Evolutionary conservation across 1,140 invertebrate species (phyloP), one percentile per base, ranked within the genome.

Genomic region (Tachypleus tridentatus): DNA sequence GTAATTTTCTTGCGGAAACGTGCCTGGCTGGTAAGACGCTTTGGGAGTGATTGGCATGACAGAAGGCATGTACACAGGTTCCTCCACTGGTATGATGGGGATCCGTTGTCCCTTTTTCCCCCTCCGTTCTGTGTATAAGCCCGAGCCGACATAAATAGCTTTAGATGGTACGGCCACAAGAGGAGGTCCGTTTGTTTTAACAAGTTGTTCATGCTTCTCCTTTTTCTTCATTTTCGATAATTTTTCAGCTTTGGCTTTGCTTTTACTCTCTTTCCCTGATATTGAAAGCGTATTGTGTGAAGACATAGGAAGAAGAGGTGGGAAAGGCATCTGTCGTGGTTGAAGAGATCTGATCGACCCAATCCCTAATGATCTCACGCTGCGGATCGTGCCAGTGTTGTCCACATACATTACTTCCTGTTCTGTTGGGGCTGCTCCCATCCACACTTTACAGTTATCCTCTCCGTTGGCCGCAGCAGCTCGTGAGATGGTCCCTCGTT

Each of bases 361-460:
- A 53, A 63, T 67, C 7, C 58, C 51, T 8, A 84, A 82, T 3
- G 89, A 87, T 65, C 88, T 82, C 6, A 85, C 82, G 57, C 77
- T 79, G 5, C 76, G 71, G 69, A 89, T 81, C 29, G 90, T 88
- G 11, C 87, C 84, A 3, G 80, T 83, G 4, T 82, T 80, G 58
- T 65, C 64, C 3, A 61, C 62, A 52, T 71, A 70, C 47, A 68
- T n/a, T 56, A 68, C 54, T 54, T 71, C 63, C 47, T 61, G 49
- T 61, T 69, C 66, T 4, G 63, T 65, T 6, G 59, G 67, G 52
- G 66, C 66, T 11, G 57, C 64, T 47, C 70, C 86, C 0, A 86
- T 87, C 91, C 91, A 94, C 3, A 94, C 87, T 77, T 96, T 95
- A 74, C 94, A 91, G 73, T 94, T 95, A 74, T 93, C 91, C 74